phyloP scores from a whole-genome alignment of 2,113 vertebrate genomes.

The Salvelinus namaycush region DNA sequence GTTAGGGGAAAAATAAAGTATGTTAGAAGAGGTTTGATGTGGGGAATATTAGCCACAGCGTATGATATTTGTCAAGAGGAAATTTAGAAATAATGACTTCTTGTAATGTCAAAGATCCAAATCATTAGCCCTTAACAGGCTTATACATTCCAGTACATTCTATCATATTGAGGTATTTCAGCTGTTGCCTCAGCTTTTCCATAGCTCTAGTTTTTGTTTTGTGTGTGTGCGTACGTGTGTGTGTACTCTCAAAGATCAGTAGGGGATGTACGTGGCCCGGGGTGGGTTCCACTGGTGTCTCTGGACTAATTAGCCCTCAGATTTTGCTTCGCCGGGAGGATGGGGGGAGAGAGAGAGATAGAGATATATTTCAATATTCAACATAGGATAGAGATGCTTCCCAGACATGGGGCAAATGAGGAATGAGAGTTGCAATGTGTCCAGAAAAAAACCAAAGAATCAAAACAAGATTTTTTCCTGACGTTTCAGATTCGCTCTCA shows the following conservation, averaged over 20 bases:
- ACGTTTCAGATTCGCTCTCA: slow-evolving; percentile 22
- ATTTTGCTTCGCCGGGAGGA: slow-evolving; percentile 45
- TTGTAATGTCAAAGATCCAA: neutral
- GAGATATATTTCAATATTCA: slow-evolving; percentile 26
- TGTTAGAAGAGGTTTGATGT: too few relatives aligned
- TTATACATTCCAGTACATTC: neutral
- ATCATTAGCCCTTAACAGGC: neutral
- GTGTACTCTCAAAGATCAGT: slow-evolving; percentile 43
- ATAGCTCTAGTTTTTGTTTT: slow-evolving; percentile 9
- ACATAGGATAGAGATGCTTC: slow-evolving; percentile 35
- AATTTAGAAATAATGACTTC: neutral
- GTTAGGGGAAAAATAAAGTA: neutral
- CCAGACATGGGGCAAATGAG: slow-evolving; percentile 26
- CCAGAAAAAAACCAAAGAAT: slow-evolving; percentile 7
- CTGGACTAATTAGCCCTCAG: slow-evolving; percentile 63
- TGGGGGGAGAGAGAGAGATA: neutral
- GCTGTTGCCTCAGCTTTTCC: neutral
- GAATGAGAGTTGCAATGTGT: slow-evolving; percentile 9
- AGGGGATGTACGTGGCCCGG: slow-evolving; percentile 36
- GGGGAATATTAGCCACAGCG: too few relatives aligned
- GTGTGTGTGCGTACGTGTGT: neutral
- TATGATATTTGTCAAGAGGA: neutral
- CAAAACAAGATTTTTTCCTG: slow-evolving; percentile 51
- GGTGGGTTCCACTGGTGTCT: slow-evolving; percentile 52
- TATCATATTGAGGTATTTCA: neutral